These are phyloP conservation scores for Drosophila kepulauana DNA, from an alignment of 1,140 invertebrate genomes.

Conservation along the genomic window DNA sequence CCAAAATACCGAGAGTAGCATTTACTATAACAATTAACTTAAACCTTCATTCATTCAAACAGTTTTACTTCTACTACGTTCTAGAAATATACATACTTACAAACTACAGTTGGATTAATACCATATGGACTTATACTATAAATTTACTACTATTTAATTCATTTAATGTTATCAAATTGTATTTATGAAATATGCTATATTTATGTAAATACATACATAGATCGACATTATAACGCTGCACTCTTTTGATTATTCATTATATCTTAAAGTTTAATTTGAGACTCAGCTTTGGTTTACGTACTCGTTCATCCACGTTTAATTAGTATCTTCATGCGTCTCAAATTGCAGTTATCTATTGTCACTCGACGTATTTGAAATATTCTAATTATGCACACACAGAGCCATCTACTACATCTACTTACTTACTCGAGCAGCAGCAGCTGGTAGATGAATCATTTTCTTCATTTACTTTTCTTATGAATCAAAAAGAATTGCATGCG, in stretches of 20 bases:
- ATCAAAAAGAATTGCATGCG: slow-evolving; percentile 40
- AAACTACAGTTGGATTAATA: slow-evolving; percentile 51
- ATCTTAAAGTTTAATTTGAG: slow-evolving; percentile 63
- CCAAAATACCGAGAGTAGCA: slow-evolving; percentile 46
- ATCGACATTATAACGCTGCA: slow-evolving; percentile 75
- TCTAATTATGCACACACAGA: slow-evolving; percentile 34
- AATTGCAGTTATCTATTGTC: slow-evolving; percentile 36
- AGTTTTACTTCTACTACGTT: slow-evolving; percentile 34
- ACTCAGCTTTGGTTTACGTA: slow-evolving; percentile 62
- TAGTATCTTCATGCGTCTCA: slow-evolving; percentile 66
- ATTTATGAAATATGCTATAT: slow-evolving; percentile 60
- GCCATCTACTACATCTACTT: slow-evolving; percentile 33
- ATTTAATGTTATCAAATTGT: slow-evolving; percentile 39
- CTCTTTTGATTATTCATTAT: slow-evolving; percentile 54
- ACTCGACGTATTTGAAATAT: slow-evolving; percentile 36
- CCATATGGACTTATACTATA: slow-evolving; percentile 42
- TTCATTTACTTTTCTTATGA: slow-evolving; percentile 11
- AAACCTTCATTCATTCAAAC: slow-evolving; percentile 28
- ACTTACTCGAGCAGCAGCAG: slow-evolving; percentile 52
- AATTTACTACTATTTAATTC: slow-evolving; percentile 12
- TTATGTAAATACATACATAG: slow-evolving; percentile 77
- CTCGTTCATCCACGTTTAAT: slow-evolving; percentile 63
- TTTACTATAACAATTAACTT: slow-evolving; percentile 34
- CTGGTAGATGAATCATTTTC: slow-evolving; percentile 57
- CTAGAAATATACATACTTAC: slow-evolving; percentile 28